phyloP scores from a whole-genome alignment of 2,797 vertebrate genomes.

The Epinephelus malabaricus region DNA sequence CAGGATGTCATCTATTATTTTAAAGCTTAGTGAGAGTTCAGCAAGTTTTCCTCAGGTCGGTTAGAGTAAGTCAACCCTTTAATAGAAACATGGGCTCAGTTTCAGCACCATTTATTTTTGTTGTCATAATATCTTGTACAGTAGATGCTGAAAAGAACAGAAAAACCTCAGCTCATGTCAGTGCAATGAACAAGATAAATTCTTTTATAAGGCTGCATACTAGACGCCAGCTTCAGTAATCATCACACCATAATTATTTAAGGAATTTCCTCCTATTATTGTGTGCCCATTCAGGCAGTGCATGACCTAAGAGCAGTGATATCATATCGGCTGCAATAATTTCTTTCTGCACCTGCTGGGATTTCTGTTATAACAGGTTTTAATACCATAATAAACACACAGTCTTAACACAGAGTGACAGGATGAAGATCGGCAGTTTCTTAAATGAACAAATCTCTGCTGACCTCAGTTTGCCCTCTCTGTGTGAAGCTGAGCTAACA shows the following conservation, averaged over 20 bases:
- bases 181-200: constrained; percentile 11
- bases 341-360: constrained; percentile 45
- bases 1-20: constrained; percentile 10
- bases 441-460: constrained; percentile 62
- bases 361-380: constrained; percentile 55
- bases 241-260: constrained; percentile 53
- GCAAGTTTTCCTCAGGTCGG: constrained; percentile 35
- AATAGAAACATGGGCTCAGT: constrained; percentile 45
- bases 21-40: constrained; percentile 43
- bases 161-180: constrained; percentile 1
- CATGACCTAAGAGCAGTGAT: constrained; percentile 43
- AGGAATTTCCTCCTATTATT: constrained; percentile 65
- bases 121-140: constrained; percentile 64
- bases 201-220: constrained; percentile 1
- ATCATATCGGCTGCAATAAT: constrained; percentile 60
- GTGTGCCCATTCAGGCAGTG: constrained; percentile 27
- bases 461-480: constrained; percentile 64
- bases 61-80: constrained; percentile 36
- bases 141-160: constrained; percentile 28
- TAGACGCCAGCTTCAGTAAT: constrained; percentile 33
- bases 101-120: constrained; percentile 61
- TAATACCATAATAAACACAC: constrained; percentile 58
- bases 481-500: constrained; percentile 57
- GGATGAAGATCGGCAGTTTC: constrained; percentile 66
- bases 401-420: constrained; percentile 23